phyloP scores from a whole-genome alignment of 2,888 invertebrate species.

The Ophion costatus region DNA sequence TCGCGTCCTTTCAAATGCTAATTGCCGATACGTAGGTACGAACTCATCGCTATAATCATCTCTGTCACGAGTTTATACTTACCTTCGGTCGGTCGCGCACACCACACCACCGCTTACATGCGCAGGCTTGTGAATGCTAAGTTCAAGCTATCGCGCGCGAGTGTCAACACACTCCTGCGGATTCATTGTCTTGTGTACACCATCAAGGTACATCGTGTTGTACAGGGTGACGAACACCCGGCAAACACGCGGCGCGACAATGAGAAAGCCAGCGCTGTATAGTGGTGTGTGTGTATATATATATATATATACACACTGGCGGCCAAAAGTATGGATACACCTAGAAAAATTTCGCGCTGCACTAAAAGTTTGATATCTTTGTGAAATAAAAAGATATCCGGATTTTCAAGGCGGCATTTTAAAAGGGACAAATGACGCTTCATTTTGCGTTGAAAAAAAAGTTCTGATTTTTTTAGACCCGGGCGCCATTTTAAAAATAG shows the following conservation, averaged over 20 bases:
- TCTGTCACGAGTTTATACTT: constrained; percentile 38
- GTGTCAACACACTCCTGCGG: constrained; percentile 61
- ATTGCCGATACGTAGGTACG: constrained; percentile 1
- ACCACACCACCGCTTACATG: constrained; percentile 66
- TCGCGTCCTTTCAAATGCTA: constrained; percentile 21
- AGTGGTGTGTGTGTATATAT: background rate
- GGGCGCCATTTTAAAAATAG: no score
- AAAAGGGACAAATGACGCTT: no score
- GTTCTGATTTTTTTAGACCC: no score
- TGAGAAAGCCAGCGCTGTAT: constrained; percentile 24
- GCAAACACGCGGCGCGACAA: constrained; percentile 25
- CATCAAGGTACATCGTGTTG: constrained; percentile 14
- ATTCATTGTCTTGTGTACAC: constrained; percentile 33
- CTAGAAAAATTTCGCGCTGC: no score
- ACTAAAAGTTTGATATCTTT: no score
- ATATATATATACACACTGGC: background rate
- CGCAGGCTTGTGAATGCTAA: constrained; percentile 80
- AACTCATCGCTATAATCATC: constrained; percentile 33
- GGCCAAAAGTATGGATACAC: no score
- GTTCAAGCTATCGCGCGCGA: constrained; percentile 75
- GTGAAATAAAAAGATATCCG: no score
- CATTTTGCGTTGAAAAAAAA: no score
- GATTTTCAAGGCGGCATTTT: no score
- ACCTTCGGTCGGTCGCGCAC: constrained; percentile 50
- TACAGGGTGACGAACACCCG: constrained; percentile 4